Percentiles rank a stretch among this genome's conserved stretches.
These are phyloP conservation scores for Eilema sororculum DNA, from an alignment of 2,888 invertebrate species.

Conservation along the genomic window DNA sequence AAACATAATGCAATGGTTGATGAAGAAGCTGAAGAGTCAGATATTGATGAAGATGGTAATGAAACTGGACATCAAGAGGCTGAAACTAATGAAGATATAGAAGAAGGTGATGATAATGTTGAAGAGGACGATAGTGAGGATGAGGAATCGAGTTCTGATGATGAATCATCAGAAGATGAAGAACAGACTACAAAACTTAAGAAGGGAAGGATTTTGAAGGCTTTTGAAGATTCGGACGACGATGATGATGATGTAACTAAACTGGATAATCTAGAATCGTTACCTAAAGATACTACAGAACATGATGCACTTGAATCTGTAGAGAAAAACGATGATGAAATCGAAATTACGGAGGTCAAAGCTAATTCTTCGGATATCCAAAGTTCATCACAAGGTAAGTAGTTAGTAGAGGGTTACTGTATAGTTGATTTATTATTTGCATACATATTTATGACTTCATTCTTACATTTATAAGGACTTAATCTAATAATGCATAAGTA, in stretches of 20 bases:
- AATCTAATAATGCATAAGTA: not conserved
- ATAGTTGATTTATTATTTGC: not conserved
- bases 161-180: constrained; percentile 34
- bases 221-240: constrained; percentile 83
- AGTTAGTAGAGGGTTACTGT: not conserved
- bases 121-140: constrained; percentile 59
- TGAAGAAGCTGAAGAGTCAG: constrained; percentile 85
- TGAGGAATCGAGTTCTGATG: constrained; percentile 60
- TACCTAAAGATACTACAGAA: constrained; percentile 8
- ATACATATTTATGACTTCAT: not conserved
- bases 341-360: constrained; percentile 23
- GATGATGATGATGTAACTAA: constrained; percentile 57
- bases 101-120: constrained; percentile 57
- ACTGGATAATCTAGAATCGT: constrained; percentile 15
- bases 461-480: not conserved
- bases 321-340: constrained; percentile 15
- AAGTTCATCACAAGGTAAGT: constrained; percentile 69
- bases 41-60: constrained; percentile 68
- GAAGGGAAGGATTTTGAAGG: constrained; percentile 80
- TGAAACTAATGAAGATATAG: constrained; percentile 32
- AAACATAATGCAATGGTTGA: constrained; percentile 77
- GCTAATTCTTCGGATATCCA: constrained; percentile 38
- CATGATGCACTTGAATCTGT: constrained; percentile 19
- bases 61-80: constrained; percentile 53
- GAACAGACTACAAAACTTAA: constrained; percentile 59